Conservation (phyloP, 2,797 vertebrate species). For the Lindbergichthys nudifrons region DNA sequence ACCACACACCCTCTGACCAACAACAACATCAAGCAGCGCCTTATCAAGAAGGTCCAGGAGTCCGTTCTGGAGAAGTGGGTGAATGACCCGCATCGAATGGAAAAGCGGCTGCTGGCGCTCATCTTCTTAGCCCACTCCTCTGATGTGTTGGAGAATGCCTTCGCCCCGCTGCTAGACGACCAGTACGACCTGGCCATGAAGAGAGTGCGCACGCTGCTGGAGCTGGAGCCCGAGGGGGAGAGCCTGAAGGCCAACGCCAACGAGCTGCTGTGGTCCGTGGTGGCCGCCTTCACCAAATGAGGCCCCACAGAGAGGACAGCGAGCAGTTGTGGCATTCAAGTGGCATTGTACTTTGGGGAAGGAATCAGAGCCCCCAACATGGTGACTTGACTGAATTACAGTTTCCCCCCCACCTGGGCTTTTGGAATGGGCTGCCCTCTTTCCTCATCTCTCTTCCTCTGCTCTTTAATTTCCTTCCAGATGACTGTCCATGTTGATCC, state of each 20-base stretch:
- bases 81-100: conserved; percentile 96
- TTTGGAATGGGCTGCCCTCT: conserved; percentile 47
- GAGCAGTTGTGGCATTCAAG: conserved; percentile 7
- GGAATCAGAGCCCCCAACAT: conserved; percentile 18
- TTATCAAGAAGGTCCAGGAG: conserved; percentile 97
- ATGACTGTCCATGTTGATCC: conserved; percentile 33
- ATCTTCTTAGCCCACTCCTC: conserved; percentile 96
- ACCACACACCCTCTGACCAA: conserved; percentile 97
- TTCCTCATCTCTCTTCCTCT: conserved; percentile 5
- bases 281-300: conserved; percentile 97
- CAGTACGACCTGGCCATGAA: conserved; percentile 98
- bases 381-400: conserved; percentile 43
- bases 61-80: conserved; percentile 96
- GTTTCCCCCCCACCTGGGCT: conserved; percentile 32
- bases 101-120: conserved; percentile 94
- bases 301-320: conserved; percentile 15
- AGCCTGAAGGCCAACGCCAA: conserved; percentile 91
- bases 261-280: conserved; percentile 95
- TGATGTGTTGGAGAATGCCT: conserved; percentile 96
- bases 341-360: conserved; percentile 35
- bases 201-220: conserved; percentile 93
- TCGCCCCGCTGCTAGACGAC: conserved; percentile 94
- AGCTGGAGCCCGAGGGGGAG: conserved; percentile 95
- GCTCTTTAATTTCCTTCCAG: conserved; percentile 53
- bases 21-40: conserved; percentile 95